Conservation (phyloP, 1,140 invertebrate species). For the Probaryconus sp. region DNA sequence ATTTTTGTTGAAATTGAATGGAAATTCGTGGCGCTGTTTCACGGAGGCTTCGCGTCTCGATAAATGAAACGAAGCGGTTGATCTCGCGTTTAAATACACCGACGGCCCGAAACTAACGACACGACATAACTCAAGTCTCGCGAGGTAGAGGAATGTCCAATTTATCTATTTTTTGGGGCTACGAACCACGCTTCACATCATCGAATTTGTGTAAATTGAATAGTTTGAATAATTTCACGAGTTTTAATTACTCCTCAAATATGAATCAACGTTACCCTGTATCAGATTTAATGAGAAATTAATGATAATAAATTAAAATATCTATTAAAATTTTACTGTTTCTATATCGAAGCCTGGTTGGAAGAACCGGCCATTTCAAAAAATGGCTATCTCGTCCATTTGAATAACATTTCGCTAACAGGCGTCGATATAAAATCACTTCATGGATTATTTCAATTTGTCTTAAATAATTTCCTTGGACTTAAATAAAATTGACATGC, state of each 20-base stretch:
- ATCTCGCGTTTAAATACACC: conserved; percentile 43
- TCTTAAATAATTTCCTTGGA: no score
- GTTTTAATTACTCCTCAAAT: conserved; percentile 3
- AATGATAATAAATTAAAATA: no score
- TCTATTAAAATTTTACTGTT: no score
- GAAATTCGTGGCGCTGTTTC: conserved; percentile 44
- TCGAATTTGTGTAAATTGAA: conserved; percentile 7
- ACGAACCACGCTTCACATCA: background rate
- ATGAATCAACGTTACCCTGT: no score
- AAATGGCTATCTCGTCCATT: no score
- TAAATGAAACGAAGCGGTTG: conserved; percentile 46
- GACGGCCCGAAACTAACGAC: conserved; percentile 34
- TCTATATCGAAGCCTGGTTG: no score
- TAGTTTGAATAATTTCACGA: conserved; percentile 5
- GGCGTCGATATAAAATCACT: no score
- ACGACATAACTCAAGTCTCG: conserved; percentile 35
- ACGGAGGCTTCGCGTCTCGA: conserved; percentile 36
- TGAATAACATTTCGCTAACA: no score
- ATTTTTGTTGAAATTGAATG: conserved; percentile 47
- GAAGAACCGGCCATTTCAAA: no score
- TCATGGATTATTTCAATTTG: no score
- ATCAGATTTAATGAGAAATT: no score
- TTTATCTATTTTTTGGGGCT: conserved; percentile 25
- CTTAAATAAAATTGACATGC: no score
- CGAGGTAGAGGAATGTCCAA: conserved; percentile 20